Base-by-base conservation (phyloP, 2,113 vertebrate species). In the Saguinus midas region DNA sequence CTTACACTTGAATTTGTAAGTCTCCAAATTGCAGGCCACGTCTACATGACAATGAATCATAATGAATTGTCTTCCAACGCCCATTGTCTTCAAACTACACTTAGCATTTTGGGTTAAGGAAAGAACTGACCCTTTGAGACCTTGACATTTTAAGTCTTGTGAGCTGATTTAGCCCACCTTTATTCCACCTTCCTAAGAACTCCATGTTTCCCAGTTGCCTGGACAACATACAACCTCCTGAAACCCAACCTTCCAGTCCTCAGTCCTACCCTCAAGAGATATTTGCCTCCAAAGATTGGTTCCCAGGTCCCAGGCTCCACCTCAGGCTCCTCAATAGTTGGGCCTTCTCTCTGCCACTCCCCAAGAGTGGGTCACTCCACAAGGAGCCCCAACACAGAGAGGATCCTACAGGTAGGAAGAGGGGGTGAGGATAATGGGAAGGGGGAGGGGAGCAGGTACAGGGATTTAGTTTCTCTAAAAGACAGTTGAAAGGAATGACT, bases 201-300 rank as follows among this genome's bases (percentile, higher is more conserved):
- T 50, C 61, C 4, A 6, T 73, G 96, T 94, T 97, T 92, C 64
- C 45, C 64, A 27, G 97, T 96, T 97, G 90, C 85, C 95, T 57
- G 43, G 96, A 85, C 96, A 96, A 68, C 90, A 35, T 7, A 76
- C 40, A 21, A 52, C 45, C 25, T 79, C 85, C 18, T 8, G 87
- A 91, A 96, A 96, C 48, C 73, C 66, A 75, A 32, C 72, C 64
- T 52, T 40, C 79, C 83, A 10, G 78, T 76, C 85, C 78, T 91
- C 14, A 64, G 57, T 70, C 76, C 96, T 9, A 66, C 96, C 96
- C n/a, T 40, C 1, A 0, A 21, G 20, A 29, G 84, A 80, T 55
- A 43, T 37, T 27, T 72, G 68, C 78, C 90, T 14, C 79, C 16
- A 50, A 64, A 45, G 86, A 97, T 94, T 97, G 97, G 96, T 35